Base-by-base conservation (phyloP, 2,888 invertebrate genomes). In the Patella caerulea region DNA sequence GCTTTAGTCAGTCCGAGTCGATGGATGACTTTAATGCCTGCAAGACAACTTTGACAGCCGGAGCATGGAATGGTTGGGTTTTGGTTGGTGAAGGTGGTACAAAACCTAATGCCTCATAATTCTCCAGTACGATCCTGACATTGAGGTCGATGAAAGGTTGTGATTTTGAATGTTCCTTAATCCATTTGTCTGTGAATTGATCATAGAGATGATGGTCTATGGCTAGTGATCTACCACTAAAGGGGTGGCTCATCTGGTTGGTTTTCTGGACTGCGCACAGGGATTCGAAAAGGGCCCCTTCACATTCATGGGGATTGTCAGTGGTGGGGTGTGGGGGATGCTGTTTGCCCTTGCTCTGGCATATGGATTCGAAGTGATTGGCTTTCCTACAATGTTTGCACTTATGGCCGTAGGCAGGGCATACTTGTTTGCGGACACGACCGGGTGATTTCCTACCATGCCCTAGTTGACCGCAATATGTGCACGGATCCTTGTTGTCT, bases 41-140 rank as follows among this genome's bases (percentile, higher is more conserved):
- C 82, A 11, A 86, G 83, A 65, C 83, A 86, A 56, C 83, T 81
- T 72, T 86, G 85, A 76, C 81, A 84, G 55, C 83, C 81, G 83
- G 83, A 5, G 83, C 80, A 52, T 75, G 59, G 52, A 80, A n/a
- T 3, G 54, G 14, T 12, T 76, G 29, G 3, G 76, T n/a, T 19
- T 53, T 56, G 17, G 83, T 73, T 45, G 65, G 59, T 34, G 70
- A 14, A 19, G 45, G 54, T 17, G 29, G 19, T 17, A 69, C 7
- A 72, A 83, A 83, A 11, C 85, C 84, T 52, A 84, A 77, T 5
- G 71, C 70, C 17, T 70, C 29, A 70, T 82, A 82, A 77, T 85
- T 83, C 12, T 79, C 69, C 14, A 70, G 71, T 19, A 56, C 15
- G 12, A 81, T 79, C 69, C 70, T 53, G 56, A 70, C 45, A 34